Percentiles rank a stretch among this genome's conserved stretches.
Evolutionary conservation across 92 coral and sea anemone genomes (phyloP).

Genomic region (Paramuricea clavata): DNA sequence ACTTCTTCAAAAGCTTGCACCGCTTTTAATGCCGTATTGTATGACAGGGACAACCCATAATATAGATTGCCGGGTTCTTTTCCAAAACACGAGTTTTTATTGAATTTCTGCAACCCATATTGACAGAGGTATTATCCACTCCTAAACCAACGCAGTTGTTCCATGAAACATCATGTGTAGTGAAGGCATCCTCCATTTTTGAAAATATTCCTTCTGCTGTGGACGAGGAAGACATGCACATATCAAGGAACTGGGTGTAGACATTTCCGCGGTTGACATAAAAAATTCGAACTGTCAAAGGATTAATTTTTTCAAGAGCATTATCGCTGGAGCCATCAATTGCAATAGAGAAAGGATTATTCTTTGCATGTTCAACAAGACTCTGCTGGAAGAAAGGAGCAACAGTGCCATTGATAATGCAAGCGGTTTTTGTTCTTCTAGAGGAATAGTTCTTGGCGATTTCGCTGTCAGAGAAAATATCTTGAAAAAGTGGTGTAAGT

Average conservation of each 20-base stretch:
- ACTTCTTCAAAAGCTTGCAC: slow-evolving; percentile 53
- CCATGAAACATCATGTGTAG: slow-evolving; percentile 47
- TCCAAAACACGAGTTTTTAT: slow-evolving; percentile 61
- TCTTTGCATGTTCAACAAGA: slow-evolving; percentile 64
- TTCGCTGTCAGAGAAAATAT: slow-evolving; percentile 67
- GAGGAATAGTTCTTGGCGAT: slow-evolving; percentile 68
- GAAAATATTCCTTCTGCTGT: slow-evolving; percentile 53
- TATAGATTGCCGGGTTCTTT: slow-evolving; percentile 62
- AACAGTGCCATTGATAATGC: slow-evolving; percentile 61
- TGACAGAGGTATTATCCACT: slow-evolving; percentile 31
- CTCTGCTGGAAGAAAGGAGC: slow-evolving; percentile 70
- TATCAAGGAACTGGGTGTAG: slow-evolving; percentile 61
- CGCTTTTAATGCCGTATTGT: slow-evolving; percentile 67
- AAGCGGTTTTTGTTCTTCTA: slow-evolving; percentile 66
- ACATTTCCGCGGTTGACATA: slow-evolving; percentile 65
- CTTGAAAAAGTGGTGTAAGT: slow-evolving; percentile 69
- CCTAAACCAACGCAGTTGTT: slow-evolving; percentile 65
- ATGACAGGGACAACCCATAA: slow-evolving; percentile 58
- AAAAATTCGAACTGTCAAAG: slow-evolving; percentile 64
- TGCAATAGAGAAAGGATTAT: slow-evolving; percentile 53
- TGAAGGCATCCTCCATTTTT: slow-evolving; percentile 38
- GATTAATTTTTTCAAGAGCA: slow-evolving; percentile 66
- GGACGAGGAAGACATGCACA: slow-evolving; percentile 68
- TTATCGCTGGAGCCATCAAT: slow-evolving; percentile 61
- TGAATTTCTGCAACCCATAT: slow-evolving; percentile 63